Percentiles rank a stretch among this genome's conserved stretches.
Conservation (phyloP, 1,140 invertebrate species). For the Aphidius gifuensis region DNA sequence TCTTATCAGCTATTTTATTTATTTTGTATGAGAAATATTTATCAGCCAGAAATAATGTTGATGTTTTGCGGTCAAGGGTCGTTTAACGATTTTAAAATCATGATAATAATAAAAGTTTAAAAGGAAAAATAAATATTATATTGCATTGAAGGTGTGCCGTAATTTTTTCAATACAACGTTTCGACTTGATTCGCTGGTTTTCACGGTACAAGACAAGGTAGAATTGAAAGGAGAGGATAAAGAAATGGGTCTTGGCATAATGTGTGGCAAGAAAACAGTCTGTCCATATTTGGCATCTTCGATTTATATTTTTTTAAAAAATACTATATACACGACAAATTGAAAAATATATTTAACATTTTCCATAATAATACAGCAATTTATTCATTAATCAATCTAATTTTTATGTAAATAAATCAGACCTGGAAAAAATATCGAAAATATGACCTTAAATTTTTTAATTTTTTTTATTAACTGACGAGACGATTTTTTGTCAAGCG, state of each 20-base stretch:
- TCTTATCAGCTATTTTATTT: no score
- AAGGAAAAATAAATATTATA: slow-evolving; percentile 26
- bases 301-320: slow-evolving; percentile 15
- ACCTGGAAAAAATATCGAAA: no score
- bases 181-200: slow-evolving; percentile 19
- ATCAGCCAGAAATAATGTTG: background rate
- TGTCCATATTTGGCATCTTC: slow-evolving; percentile 41
- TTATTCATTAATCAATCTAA: no score
- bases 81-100: slow-evolving; percentile 20
- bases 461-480: no score
- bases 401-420: no score
- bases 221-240: slow-evolving; percentile 20
- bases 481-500: no score
- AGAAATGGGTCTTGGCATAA: slow-evolving; percentile 29
- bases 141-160: slow-evolving; percentile 31
- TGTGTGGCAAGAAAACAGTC: slow-evolving; percentile 32
- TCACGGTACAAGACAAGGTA: slow-evolving; percentile 22
- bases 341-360: no score
- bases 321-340: no score
- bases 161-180: slow-evolving; percentile 15
- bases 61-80: slow-evolving; percentile 22
- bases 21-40: background rate
- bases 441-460: no score
- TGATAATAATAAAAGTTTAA: slow-evolving; percentile 5
- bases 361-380: no score